A percentile compares a stretch with the other conserved stretches of the same genome.
phyloP scores from a whole-genome alignment of 2,797 vertebrate species.

The Alosa sapidissima region DNA sequence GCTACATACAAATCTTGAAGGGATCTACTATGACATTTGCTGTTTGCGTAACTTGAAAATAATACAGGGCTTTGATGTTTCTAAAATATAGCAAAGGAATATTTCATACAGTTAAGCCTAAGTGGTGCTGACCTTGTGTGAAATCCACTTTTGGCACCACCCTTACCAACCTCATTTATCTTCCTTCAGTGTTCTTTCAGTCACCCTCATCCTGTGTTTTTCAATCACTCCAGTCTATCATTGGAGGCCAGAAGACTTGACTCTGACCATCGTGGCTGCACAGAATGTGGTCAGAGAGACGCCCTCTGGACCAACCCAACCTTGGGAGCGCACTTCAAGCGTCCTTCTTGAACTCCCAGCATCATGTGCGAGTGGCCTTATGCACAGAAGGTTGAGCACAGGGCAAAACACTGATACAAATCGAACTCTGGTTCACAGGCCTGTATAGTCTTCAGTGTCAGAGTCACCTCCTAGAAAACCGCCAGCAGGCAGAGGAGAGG shows the following conservation, averaged over 20 bases:
- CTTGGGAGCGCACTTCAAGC: neutral
- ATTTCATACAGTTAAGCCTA: neutral
- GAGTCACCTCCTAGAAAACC: constrained; percentile 70
- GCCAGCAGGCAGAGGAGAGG: constrained; percentile 65
- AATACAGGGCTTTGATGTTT: neutral
- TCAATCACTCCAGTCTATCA: neutral
- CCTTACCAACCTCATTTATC: neutral
- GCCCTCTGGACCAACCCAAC: neutral
- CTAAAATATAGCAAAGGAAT: neutral
- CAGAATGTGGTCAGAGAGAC: neutral
- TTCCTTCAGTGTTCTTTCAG: neutral
- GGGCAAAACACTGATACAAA: neutral
- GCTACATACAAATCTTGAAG: too few relatives aligned
- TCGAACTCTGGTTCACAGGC: neutral
- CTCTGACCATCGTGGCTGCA: neutral
- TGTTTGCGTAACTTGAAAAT: neutral
- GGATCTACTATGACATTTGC: too few relatives aligned
- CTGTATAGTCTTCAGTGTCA: constrained; percentile 53
- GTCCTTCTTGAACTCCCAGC: neutral
- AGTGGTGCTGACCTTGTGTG: neutral
- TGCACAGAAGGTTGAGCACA: neutral
- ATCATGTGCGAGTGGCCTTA: neutral
- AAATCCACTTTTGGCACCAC: neutral
- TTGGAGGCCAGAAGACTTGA: neutral
- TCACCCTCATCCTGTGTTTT: constrained; percentile 1